A percentile compares a stretch with the other conserved stretches of the same genome.
Evolutionary conservation across 2,797 vertebrate genomes (phyloP).

Genomic region (Sylvilagus floridanus): DNA sequence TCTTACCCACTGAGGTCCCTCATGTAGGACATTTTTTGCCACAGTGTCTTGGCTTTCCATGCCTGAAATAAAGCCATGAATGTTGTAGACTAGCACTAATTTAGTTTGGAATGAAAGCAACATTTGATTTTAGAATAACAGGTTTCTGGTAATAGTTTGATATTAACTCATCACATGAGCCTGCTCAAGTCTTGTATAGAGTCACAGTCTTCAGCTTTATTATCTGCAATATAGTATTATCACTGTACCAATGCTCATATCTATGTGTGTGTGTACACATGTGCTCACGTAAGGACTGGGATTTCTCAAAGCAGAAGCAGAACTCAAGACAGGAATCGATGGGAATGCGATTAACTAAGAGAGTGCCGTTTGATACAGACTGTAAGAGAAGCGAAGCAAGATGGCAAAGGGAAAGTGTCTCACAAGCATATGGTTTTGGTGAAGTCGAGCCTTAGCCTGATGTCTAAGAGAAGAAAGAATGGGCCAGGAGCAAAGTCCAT

Average conservation of each 20-base stretch:
- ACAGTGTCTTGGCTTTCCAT: neutral
- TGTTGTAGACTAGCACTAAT: neutral
- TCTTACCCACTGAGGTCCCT: too few species aligned
- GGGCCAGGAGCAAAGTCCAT: neutral
- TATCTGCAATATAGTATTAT: neutral
- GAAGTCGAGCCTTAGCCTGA: neutral
- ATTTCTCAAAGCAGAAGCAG: neutral
- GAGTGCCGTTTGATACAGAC: neutral
- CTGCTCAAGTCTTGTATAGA: neutral
- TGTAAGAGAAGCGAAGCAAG: neutral
- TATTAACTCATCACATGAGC: neutral
- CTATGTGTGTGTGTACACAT: neutral
- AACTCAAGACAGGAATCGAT: neutral
- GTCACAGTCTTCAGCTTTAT: neutral
- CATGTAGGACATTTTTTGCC: too few species aligned
- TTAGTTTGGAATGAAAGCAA: neutral
- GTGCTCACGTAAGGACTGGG: neutral
- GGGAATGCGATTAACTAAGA: neutral
- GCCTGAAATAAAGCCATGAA: neutral
- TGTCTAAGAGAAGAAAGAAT: neutral
- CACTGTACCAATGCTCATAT: fast-evolving
- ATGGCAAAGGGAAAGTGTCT: neutral
- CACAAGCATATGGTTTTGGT: neutral
- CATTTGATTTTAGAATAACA: neutral
- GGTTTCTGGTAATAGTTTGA: neutral